Evolutionary conservation across 1,140 invertebrate genomes (phyloP).

Genomic region (Neodiprion virginianus): DNA sequence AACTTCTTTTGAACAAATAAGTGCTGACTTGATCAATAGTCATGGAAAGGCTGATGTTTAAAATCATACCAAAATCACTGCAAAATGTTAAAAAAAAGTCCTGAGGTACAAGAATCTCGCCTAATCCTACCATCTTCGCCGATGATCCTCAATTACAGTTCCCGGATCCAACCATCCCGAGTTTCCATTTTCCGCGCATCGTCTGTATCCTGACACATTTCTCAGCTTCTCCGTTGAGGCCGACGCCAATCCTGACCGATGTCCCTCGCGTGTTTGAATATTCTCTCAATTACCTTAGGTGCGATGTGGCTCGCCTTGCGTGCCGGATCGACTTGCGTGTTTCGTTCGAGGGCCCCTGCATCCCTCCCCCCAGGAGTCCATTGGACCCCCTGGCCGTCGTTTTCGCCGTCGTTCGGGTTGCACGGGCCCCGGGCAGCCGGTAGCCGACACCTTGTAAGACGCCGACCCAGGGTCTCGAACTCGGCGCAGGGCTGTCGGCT

Average conservation of each 20-base stretch:
- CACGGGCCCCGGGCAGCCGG: constrained; percentile 5
- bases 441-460: constrained; percentile 2
- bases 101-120: too few species aligned
- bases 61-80: too few species aligned
- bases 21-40: too few species aligned
- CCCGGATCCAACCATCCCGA: too few species aligned
- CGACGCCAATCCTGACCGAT: neutral
- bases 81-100: too few species aligned
- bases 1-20: too few species aligned
- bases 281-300: constrained; percentile 1
- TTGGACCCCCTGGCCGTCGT: neutral
- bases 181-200: neutral
- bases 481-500: neutral
- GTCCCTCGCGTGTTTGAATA: constrained; percentile 7
- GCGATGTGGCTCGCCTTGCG: neutral
- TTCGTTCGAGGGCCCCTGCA: neutral
- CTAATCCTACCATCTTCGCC: too few species aligned
- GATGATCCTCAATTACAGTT: too few species aligned
- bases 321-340: constrained; percentile 6
- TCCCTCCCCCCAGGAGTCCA: neutral
- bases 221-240: neutral
- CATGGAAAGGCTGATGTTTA: too few species aligned
- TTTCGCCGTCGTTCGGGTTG: neutral
- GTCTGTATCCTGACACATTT: neutral
- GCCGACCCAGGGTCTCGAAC: neutral